Percentiles rank a stretch among this genome's conserved stretches.
phyloP scores from a whole-genome alignment of 2,113 vertebrate genomes.

The Dicrurus megarhynchus region DNA sequence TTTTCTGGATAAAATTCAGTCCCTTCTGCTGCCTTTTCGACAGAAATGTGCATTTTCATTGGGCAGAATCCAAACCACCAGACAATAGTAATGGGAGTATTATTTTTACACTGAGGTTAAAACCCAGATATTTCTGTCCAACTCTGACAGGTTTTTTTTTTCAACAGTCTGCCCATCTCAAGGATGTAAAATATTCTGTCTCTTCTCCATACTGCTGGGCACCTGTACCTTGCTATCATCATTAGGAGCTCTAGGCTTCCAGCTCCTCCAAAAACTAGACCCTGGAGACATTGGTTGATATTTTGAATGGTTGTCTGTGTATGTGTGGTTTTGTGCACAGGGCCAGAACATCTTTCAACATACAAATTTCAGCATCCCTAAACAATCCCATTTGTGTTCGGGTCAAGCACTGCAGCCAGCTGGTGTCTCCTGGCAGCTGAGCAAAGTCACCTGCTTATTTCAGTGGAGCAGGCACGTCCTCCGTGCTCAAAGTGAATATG shows the following conservation, averaged over 20 bases:
- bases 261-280: background rate
- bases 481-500: background rate
- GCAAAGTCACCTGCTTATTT: background rate
- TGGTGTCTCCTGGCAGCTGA: background rate
- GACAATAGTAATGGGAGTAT: background rate
- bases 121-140: background rate
- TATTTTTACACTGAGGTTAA: background rate
- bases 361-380: background rate
- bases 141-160: background rate
- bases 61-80: background rate
- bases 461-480: background rate
- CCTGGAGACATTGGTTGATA: background rate
- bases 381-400: background rate
- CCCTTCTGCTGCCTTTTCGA: background rate
- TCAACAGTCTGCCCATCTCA: background rate
- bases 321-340: fast-evolving
- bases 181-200: background rate
- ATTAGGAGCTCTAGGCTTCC: background rate
- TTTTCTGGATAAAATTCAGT: background rate
- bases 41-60: background rate
- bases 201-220: background rate
- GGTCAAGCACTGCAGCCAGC: background rate
- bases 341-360: background rate
- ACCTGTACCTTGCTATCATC: fast-evolving
- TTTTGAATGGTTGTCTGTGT: background rate